Evolutionary conservation across 2,888 invertebrate species (phyloP).

Genomic region (Teinopalpus imperialis): DNA sequence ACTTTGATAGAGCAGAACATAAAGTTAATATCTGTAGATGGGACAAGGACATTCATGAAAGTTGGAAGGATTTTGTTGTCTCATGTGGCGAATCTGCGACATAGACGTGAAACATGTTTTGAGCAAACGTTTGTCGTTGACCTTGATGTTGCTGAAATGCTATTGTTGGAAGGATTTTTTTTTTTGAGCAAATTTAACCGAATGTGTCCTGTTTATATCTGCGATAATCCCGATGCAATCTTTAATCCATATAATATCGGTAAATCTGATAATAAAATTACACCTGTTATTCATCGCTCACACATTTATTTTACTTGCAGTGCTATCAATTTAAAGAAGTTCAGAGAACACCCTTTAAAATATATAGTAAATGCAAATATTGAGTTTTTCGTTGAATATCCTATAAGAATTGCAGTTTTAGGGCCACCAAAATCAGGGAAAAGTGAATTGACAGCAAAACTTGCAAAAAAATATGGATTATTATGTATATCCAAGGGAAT

Average conservation of each 20-base stretch:
- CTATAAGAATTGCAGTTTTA: slow-evolving; percentile 78
- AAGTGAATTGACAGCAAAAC: slow-evolving; percentile 77
- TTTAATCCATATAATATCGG: slow-evolving; percentile 71
- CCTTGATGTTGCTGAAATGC: slow-evolving; percentile 77
- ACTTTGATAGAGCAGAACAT: slow-evolving; percentile 64
- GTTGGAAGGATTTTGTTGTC: slow-evolving; percentile 46
- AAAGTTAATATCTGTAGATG: slow-evolving; percentile 63
- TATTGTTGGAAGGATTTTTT: slow-evolving; percentile 81
- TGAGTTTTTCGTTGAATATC: slow-evolving; percentile 66
- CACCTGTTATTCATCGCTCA: slow-evolving; percentile 80
- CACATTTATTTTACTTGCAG: slow-evolving; percentile 83
- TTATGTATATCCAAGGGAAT: slow-evolving; percentile 78
- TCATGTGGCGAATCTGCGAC: slow-evolving; percentile 54
- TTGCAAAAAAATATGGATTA: slow-evolving; percentile 77
- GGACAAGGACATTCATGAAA: slow-evolving; percentile 54
- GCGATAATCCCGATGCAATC: slow-evolving; percentile 68
- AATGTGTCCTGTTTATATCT: slow-evolving; percentile 84
- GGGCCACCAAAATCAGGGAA: slow-evolving; percentile 85
- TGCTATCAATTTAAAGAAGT: slow-evolving; percentile 66
- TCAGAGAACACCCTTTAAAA: slow-evolving; percentile 79
- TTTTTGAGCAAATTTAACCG: slow-evolving; percentile 84
- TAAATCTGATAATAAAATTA: slow-evolving; percentile 63
- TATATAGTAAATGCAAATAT: slow-evolving; percentile 69
- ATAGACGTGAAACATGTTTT: slow-evolving; percentile 74
- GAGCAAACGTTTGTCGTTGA: slow-evolving; percentile 81